Evolutionary conservation across 2,113 vertebrate species (phyloP), one percentile per base, ranked within the genome.

Genomic region (Archilochus colubris): DNA sequence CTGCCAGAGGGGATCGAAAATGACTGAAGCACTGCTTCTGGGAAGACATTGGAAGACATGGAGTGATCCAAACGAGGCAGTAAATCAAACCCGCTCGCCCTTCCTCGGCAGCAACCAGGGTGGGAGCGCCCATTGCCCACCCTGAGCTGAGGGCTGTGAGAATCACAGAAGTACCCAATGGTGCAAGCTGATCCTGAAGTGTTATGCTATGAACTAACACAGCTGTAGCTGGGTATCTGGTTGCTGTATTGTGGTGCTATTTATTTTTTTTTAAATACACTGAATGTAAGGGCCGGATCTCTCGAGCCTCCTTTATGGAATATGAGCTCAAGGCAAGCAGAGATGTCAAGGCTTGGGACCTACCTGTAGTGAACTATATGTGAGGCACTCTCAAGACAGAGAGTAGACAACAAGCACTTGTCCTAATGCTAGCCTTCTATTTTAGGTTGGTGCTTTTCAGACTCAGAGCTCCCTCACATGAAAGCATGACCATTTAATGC

Each of bases 391-490:
- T 73, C 68, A 85, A 94, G 87, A 74, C 51, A 74, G 57, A 5
- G 14, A 91, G 89, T 83, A 83, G 82, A 86, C 94, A 91, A 91
- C 91, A 93, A 86, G 94, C 75, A 17, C 80, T 75, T 2, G 0
- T 89, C 93, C 82, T 91, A 91, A 91, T 75, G 85, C 83, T 86
- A 86, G 75, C 70, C 86, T 91, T 91, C 94, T 95, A 83, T 95
- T 95, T 95, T 94, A 73, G 80, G 83, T 63, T 59, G 84, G 17
- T 44, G 78, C 54, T 95, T 63, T 89, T 92, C 91, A 84, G 33
- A 81, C 74, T 75, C 79, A 91, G 82, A 82, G 68, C 82, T 91
- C 93, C 64, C 64, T 9, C 82, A 75, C 82, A 83, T 0, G 5
- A 89, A 94, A 83, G 43, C 48, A 66, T 2, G 0, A 81, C 68